Evolutionary conservation across 2,797 vertebrate genomes (phyloP), one percentile per base, ranked within the genome.

Genomic region (Alauda arvensis): DNA sequence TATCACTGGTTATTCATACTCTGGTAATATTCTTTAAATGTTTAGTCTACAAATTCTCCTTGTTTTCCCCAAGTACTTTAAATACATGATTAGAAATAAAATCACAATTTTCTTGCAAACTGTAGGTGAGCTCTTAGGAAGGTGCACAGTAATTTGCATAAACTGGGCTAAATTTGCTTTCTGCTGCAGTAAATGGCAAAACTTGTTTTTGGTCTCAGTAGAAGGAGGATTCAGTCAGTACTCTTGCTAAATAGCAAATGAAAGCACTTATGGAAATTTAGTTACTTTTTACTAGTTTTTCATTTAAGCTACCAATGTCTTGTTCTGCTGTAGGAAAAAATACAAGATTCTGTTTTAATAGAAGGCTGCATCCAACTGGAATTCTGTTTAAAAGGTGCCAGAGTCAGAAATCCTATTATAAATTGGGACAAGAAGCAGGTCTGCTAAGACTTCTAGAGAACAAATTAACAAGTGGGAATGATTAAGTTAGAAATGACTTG

Each of bases 381-480:
- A 88, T 92, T 93, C 70, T 87, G 43, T 87, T 86, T 72, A 78
- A 83, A 86, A 94, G 51, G 79, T 85, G 70, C 80, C 67, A 82
- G 65, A 88, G 71, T 89, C 72, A 93, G 65, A 93, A 89, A 89
- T 84, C 17, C 31, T 88, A 45, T 78, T 89, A 87, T 88, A 84
- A 93, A 77, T 4, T 86, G 37, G 70, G 57, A 83, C 63, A 93
- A 89, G 66, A 92, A 52, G 63, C 78, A 90, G 87, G 91, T 94
- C 89, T 91, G 59, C 75, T 93, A 90, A 95, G 55, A 88, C 62
- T 93, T 90, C 65, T 70, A 91, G 83, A 76, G 84, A 91, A 83
- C 40, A 94, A 95, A 95, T 96, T 96, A 96, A 83, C 91, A 95
- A 96, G 81, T 95, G 94, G 89, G 88, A 96, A 93, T 92, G 91